Evolutionary conservation across 2,888 invertebrate species (phyloP), one percentile per base, ranked within the genome.

Genomic region (Nowickia ferox): DNA sequence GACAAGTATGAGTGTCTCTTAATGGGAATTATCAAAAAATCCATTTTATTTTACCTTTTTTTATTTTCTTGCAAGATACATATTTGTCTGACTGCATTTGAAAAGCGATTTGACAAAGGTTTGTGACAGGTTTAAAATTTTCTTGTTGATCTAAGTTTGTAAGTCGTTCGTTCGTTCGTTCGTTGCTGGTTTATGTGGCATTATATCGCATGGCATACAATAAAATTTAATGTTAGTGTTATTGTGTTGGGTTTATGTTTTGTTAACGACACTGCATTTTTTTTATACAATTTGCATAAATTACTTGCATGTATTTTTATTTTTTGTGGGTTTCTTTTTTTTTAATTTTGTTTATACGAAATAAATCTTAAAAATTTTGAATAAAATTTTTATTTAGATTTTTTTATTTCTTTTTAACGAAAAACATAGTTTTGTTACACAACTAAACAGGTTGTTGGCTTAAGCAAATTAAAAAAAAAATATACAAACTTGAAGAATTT

Each of bases 231-330:
- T 83, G 65, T 46, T 66, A 10, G 40, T 48, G 38, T 65, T 63
- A 65, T 77, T 68, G 40, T 40, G 63, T 69, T 63, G 72, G 46
- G 69, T 17, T 61, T 69, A 59, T 69, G 82, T 77, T 82, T 46
- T 63, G 71, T 71, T 83, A 30, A 77, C 59, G 72, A 51, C 59
- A 72, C 71, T 83, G 77, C 66, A 83, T 72, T 85, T 85, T 72
- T 85, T 85, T 85, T 79, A 75, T 79, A 82, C 79, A 78, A 85
- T 85, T 86, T 86, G 86, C 86, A 86, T 83, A 86, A 82, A 83
- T 86, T 79, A 85, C 59, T 82, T 74, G n/a, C 13, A 59, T 5
- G 5, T 66, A 30, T 30, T 0, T 30, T 6, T 30, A 30, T n/a
- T 42, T 82, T 82, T 63, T 53, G 19, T 30, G 30, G 30, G 9